phyloP scores from a whole-genome alignment of 2,888 invertebrate genomes.

The Hedychridium roseum region DNA sequence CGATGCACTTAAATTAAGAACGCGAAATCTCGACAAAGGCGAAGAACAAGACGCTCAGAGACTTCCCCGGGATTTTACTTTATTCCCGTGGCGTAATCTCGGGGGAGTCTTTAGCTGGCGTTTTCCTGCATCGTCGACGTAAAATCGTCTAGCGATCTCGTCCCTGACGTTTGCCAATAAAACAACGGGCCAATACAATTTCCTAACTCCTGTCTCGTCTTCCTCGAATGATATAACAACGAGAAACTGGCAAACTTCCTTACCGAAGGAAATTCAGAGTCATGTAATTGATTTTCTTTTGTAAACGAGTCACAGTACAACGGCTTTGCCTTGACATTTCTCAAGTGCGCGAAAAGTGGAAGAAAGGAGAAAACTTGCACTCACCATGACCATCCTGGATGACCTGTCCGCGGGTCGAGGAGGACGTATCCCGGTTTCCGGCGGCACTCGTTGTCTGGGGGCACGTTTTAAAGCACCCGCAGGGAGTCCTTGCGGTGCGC shows the following conservation, averaged over 20 bases:
- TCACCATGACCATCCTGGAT: constrained; percentile 15
- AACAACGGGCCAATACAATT: too few species aligned
- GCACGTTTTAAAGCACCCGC: constrained; percentile 21
- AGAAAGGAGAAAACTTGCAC: constrained; percentile 1
- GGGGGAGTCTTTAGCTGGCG: not conserved
- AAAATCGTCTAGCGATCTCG: not conserved
- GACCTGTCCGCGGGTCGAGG: not conserved
- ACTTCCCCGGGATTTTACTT: not conserved
- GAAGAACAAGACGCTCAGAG: constrained; percentile 8
- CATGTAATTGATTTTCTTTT: too few species aligned
- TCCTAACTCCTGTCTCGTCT: too few species aligned
- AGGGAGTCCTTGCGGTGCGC: constrained; percentile 15
- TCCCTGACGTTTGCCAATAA: too few species aligned
- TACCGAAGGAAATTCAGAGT: too few species aligned
- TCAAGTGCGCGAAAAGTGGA: too few species aligned
- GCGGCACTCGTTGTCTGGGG: not conserved
- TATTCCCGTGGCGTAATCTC: not conserved
- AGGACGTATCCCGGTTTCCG: not conserved
- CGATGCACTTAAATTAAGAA: constrained; percentile 20
- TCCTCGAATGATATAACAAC: too few species aligned
- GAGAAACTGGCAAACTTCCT: too few species aligned
- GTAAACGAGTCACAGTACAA: constrained; percentile 5
- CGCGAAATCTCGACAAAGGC: constrained; percentile 14
- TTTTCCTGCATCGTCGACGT: not conserved
- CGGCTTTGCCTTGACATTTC: too few species aligned